Base-by-base conservation (phyloP, 2,888 invertebrate genomes). In the Galerucella nymphaeae region DNA sequence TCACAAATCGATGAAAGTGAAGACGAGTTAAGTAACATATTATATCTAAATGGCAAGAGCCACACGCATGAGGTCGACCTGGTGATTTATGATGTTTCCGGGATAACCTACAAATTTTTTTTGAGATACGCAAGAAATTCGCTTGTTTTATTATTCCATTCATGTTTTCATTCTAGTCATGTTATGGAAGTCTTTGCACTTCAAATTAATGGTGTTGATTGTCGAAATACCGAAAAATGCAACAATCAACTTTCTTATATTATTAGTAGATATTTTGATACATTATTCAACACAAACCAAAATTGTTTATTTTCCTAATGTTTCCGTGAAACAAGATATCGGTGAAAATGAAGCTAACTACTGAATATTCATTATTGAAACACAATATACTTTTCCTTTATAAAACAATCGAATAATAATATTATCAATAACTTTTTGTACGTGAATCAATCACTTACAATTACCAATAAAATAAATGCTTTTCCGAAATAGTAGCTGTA, bases 1-100 rank as follows among this genome's bases (percentile, higher is more conserved):
- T 69, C 62, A 71, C 66, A 11, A 64, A 53, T 42, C 55, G 63
- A 75, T 65, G 76, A 76, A 76, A 76, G 76, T 72, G 72, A 76
- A 76, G 76, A 76, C 63, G 76, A 72, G 66, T 67, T 57, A 61
- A 53, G 59, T 10, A 42, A 18, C n/a, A 59, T 55, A 57, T 42
- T 13, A 30, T 14, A 67, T 10, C 20, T 57, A 41, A 64, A 23
- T 30, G 61, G 65, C 55, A 61, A 30, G 64, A n/a, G 11, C 64
- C 50, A 16, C 10, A 48, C 16, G 20, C 50, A 30, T 64, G 50
- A 65, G 53, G 23, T 65, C 53, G 16, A 50, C 53, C 16, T 42
- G n/a, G 62, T 69, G 41, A 62, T 61, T 69, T 70, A 71, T 53
- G 41, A 59, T 65, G 30, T 5, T 41, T 10, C 23, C 23, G 41